Evolutionary conservation across 2,113 vertebrate genomes (phyloP).

Genomic region (Prionailurus bengalensis): DNA sequence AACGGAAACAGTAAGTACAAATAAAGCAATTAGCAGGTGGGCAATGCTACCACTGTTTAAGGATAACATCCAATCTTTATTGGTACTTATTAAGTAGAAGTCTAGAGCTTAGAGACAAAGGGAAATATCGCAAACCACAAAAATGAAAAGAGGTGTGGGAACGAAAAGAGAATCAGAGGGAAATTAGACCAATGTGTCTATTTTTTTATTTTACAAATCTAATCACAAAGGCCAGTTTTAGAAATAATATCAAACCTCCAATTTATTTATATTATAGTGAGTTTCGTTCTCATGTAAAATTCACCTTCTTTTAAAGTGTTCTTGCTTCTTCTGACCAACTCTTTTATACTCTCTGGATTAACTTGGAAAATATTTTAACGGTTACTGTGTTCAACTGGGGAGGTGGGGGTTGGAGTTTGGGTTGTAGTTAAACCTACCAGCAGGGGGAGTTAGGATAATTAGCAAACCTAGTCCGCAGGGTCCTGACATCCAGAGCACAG

Average conservation of each 20-base stretch:
- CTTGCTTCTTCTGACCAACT: not conserved
- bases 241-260: conserved; percentile 52
- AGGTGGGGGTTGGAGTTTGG: conserved; percentile 22
- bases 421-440: conserved; percentile 80
- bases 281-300: conserved; percentile 2
- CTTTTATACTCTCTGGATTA: not conserved
- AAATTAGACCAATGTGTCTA: conserved; percentile 39
- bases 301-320: not conserved
- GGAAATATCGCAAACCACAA: conserved; percentile 80
- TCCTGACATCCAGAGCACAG: conserved; percentile 47
- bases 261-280: not conserved
- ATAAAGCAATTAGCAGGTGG: conserved; percentile 92
- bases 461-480: conserved; percentile 78
- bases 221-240: conserved; percentile 40
- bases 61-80: conserved; percentile 83
- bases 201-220: conserved; percentile 51
- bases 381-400: not conserved
- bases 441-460: conserved; percentile 86
- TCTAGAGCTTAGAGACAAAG: conserved; percentile 83
- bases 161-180: conserved; percentile 47
- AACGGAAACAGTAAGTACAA: conserved; percentile 90
- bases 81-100: conserved; percentile 81
- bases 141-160: conserved; percentile 72
- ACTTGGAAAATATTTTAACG: conserved; percentile 22
- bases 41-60: conserved; percentile 87